phyloP scores from a whole-genome alignment of 2,888 invertebrate genomes.

The Drosophila flavopinicola region DNA sequence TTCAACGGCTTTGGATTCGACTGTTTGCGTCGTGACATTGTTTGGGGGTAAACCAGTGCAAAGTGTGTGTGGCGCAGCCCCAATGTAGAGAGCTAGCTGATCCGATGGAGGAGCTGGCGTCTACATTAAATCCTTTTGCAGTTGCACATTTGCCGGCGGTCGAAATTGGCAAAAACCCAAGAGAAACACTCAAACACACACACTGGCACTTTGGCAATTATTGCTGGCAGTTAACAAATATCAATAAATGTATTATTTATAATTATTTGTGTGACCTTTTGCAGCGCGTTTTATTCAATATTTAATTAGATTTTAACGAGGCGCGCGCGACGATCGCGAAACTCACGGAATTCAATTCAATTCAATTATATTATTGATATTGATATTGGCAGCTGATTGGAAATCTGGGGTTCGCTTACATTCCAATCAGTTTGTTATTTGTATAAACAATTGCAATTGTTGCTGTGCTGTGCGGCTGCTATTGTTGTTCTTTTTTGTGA shows the following conservation, averaged over 20 bases:
- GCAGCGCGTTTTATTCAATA: conserved; percentile 44
- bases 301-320: conserved; percentile 69
- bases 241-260: conserved; percentile 44
- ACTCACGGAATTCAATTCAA: conserved; percentile 11
- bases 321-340: conserved; percentile 49
- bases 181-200: conserved; percentile 18
- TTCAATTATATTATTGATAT: conserved; percentile 1
- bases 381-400: conserved; percentile 34
- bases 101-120: conserved; percentile 29
- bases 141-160: conserved; percentile 65
- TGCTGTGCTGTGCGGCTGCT: conserved; percentile 19
- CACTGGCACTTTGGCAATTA: conserved; percentile 17
- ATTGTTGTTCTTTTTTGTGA: conserved; percentile 15
- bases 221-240: conserved; percentile 44
- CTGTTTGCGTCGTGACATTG: conserved; percentile 97
- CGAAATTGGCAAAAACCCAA: conserved; percentile 8
- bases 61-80: conserved; percentile 59
- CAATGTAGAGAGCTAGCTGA: conserved; percentile 43
- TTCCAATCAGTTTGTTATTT: conserved; percentile 31
- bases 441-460: conserved; percentile 28
- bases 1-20: conserved; percentile 96
- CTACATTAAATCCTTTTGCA: conserved; percentile 63
- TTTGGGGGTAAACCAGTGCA: conserved; percentile 56
- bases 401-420: conserved; percentile 1
- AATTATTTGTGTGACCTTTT: conserved; percentile 44